phyloP scores from a whole-genome alignment of 1,140 invertebrate genomes.

The Diprion similis region DNA sequence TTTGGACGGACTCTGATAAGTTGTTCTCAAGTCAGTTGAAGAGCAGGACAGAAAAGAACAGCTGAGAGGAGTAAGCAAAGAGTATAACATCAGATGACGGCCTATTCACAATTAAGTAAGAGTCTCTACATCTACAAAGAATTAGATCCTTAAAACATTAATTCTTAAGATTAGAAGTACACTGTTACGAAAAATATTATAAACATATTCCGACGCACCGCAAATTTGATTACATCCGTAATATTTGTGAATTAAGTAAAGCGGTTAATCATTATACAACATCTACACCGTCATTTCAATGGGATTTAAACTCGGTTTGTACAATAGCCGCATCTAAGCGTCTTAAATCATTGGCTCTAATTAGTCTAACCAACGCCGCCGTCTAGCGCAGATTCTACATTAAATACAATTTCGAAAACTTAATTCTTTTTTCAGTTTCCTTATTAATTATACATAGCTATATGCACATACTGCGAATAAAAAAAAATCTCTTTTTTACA shows the following conservation, averaged over 20 bases:
- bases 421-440: neutral
- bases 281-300: neutral
- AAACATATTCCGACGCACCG: neutral
- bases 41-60: neutral
- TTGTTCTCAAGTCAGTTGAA: neutral
- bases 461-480: neutral
- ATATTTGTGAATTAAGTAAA: neutral
- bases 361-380: neutral
- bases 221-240: neutral
- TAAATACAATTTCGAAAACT: neutral
- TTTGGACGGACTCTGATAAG: slow-evolving; percentile 7
- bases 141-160: neutral
- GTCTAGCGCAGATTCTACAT: neutral
- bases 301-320: neutral
- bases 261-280: neutral
- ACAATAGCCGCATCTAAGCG: neutral
- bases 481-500: no score
- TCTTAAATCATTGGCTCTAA: neutral
- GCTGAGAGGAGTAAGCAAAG: neutral
- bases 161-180: neutral
- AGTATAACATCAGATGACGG: neutral
- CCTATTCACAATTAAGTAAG: neutral
- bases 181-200: neutral
- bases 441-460: neutral
- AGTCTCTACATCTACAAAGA: neutral